Evolutionary conservation across 2,888 invertebrate genomes (phyloP), one percentile per base, ranked within the genome.

Genomic region (Scaptomyza reducta): DNA sequence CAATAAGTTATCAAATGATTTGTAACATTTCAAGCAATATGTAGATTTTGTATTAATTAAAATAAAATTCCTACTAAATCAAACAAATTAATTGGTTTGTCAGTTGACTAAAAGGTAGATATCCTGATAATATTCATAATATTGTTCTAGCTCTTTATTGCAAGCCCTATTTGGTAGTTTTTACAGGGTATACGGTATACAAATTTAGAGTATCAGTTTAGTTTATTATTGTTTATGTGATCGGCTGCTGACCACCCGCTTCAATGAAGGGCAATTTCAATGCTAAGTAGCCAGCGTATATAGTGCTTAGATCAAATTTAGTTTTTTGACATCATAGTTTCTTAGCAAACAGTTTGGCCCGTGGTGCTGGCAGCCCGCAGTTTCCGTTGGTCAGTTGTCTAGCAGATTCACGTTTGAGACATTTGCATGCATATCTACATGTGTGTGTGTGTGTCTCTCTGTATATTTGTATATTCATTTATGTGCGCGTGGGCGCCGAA

Each of bases 311-410:
- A 44, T 56, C 59, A 73, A 60, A 58, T 49, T 65, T 70, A 60
- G 60, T 78, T 73, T 71, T 82, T 78, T 79, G 79, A 76, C 79
- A 79, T 79, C 76, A 79, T 79, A 55, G 59, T 54, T 44, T 56
- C 51, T 41, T 70, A 49, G 61, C 69, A 67, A 79, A 69, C 69
- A 22, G 38, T 49, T 49, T 3, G 50, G 60, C 53, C 16, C 55
- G 60, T 46, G 64, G 64, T 47, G 56, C 55, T 66, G 76, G 63
- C 63, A 58, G 74, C 79, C 81, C 83, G 78, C 81, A 85, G 76
- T 87, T 83, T 82, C 83, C 79, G 85, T 50, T 57, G 47, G 46
- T 54, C 64, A 58, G 31, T 18, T 18, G 51, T 14, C 41, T 27
- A 31, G 41, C n/a, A 31, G 11, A 29, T 18, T 33, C 50, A 29